Evolutionary conservation across 2,113 vertebrate genomes (phyloP).

Genomic region (Tragelaphus buxtoni): DNA sequence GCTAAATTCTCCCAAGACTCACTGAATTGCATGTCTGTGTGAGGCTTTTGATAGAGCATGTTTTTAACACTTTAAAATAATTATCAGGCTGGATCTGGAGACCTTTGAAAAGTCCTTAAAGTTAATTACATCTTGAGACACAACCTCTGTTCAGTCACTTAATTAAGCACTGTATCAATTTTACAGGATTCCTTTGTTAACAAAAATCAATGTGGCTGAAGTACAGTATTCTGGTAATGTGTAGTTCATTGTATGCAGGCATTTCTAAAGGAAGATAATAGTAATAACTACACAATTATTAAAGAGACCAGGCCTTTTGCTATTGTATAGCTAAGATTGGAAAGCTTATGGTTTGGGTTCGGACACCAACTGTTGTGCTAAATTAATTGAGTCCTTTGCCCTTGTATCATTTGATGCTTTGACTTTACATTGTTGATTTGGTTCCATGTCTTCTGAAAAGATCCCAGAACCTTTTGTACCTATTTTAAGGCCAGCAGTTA

Average conservation of each 20-base stretch:
- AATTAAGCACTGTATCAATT: slow-evolving; percentile 34
- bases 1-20: neutral
- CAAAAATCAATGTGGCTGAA: neutral
- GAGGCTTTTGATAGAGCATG: neutral
- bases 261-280: neutral
- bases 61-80: slow-evolving; percentile 45
- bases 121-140: slow-evolving; percentile 33
- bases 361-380: neutral
- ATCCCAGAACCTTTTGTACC: neutral
- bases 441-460: neutral
- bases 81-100: neutral
- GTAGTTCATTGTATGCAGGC: neutral
- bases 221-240: neutral
- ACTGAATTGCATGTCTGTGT: neutral
- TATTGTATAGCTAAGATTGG: neutral
- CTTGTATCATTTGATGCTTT: neutral
- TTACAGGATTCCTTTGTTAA: slow-evolving; percentile 39
- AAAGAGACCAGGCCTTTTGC: neutral
- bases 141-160: neutral
- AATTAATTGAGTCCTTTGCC: neutral
- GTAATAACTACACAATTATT: neutral
- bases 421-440: neutral
- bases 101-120: slow-evolving; percentile 44
- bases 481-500: neutral
- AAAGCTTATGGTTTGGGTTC: neutral